Base-by-base conservation (phyloP, 2,888 invertebrate genomes). In the Cerceris ruficornis region DNA sequence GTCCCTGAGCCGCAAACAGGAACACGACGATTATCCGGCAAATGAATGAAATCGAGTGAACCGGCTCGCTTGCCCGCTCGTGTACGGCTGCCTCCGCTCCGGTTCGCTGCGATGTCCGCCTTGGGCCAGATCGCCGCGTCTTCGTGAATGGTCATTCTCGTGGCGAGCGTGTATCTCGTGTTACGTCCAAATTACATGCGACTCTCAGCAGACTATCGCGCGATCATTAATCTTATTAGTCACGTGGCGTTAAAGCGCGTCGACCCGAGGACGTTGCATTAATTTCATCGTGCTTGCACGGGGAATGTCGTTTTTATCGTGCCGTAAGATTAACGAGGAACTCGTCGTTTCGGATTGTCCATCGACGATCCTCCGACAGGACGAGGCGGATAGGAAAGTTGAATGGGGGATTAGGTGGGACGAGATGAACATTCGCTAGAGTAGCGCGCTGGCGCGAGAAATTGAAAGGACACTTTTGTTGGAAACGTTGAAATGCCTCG, bases 21-120 rank as follows among this genome's bases (percentile, higher is more conserved):
- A 90, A 90, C 89, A 85, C 79, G 86, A 66, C 88, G 86, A 90
- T 90, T 90, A 89, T 87, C 85, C 84, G 81, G 74, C 85, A 86
- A 90, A 88, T 88, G 87, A 90, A 88, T 90, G 90, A 89, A 90
- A 88, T 86, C 86, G 85, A 88, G 87, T 86, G 87, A 85, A 83
- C 85, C 84, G 82, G 77, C 77, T 81, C 79, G 80, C 75, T 73
- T 82, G 75, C 39, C 43, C 49, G 55, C 46, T n/a, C n/a, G 73
- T 76, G 75, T 69, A 64, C 55, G 70, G 52, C 11, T 60, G 52
- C 68, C 52, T 72, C 58, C 61, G 72, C 60, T 52, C 42, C 28
- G 73, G 54, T 52, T 67, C 67, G 61, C 62, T 57, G 80, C 68
- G 61, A 55, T 69, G 69, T 78, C 75, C 66, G 78, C 81, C 81